A percentile compares a stretch with the other conserved stretches of the same genome.
These are phyloP conservation scores for Chionis minor DNA, from an alignment of 2,113 vertebrate genomes.

Conservation along the genomic window DNA sequence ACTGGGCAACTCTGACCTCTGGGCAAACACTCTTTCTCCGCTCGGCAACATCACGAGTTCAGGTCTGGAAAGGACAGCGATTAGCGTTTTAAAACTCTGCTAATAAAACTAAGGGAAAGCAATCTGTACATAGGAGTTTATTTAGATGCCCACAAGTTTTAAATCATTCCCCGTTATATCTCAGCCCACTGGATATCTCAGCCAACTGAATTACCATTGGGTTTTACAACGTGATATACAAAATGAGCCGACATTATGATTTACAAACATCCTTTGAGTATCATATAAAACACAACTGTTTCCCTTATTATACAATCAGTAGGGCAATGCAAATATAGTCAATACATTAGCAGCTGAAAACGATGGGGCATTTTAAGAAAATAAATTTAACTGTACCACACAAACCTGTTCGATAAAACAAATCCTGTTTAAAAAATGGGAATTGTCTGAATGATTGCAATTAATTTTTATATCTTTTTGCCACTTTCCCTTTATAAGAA, in stretches of 20 bases:
- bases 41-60: background rate
- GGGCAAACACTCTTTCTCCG: background rate
- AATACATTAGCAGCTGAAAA: constrained; percentile 30
- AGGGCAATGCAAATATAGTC: constrained; percentile 46
- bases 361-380: constrained; percentile 12
- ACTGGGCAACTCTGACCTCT: background rate
- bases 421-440: background rate
- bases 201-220: constrained; percentile 66
- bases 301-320: constrained; percentile 52
- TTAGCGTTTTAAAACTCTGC: background rate
- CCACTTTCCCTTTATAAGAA: background rate
- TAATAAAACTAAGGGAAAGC: constrained; percentile 44
- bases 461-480: background rate
- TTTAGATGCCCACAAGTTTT: constrained; percentile 66
- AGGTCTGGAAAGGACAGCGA: background rate
- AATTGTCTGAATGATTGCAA: background rate
- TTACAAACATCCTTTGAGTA: constrained; percentile 67
- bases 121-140: constrained; percentile 71
- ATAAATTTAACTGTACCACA: constrained; percentile 32
- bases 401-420: background rate
- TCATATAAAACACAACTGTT: constrained; percentile 70
- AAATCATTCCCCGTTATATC: constrained; percentile 57
- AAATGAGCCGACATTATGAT: constrained; percentile 64
- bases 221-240: constrained; percentile 68
- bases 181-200: constrained; percentile 52